Conservation (phyloP, 2,113 vertebrate genomes). For the Sylvilagus bachmani region DNA sequence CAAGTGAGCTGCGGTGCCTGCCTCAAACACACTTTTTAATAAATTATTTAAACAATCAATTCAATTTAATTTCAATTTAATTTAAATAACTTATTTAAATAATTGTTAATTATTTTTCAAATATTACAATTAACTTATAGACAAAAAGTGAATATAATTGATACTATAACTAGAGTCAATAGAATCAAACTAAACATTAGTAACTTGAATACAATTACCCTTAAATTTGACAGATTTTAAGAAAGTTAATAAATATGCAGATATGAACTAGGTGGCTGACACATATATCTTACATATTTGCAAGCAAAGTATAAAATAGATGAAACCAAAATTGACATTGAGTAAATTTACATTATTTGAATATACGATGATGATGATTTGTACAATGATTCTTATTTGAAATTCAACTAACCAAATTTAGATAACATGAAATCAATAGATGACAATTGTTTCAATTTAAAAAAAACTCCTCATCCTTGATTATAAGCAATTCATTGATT, state of each 20-base stretch:
- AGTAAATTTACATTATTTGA: not conserved
- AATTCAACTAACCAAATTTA: not conserved
- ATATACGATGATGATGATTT: not conserved
- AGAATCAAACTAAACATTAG: not conserved
- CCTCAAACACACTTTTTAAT: too few species aligned
- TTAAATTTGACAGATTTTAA: not conserved
- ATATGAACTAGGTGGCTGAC: not conserved
- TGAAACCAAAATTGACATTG: not conserved
- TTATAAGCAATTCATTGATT: not conserved
- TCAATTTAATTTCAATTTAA: not conserved
- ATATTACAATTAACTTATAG: not conserved
- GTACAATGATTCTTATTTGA: not conserved
- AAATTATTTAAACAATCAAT: not conserved
- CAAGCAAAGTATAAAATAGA: not conserved
- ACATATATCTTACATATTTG: not conserved
- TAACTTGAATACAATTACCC: not conserved
- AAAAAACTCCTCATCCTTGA: not conserved
- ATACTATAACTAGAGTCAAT: not conserved
- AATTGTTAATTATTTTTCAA: slow-evolving; percentile 34
- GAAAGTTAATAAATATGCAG: not conserved
- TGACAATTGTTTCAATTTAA: not conserved
- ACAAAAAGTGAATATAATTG: not conserved
- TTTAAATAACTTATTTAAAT: not conserved
- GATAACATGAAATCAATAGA: not conserved
- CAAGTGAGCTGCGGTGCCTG: too few species aligned